Evolutionary conservation across 35 echinoderm and acorn worm species (phyloP), one percentile per base, ranked within the genome.

Genomic region (Lytechinus variegatus): DNA sequence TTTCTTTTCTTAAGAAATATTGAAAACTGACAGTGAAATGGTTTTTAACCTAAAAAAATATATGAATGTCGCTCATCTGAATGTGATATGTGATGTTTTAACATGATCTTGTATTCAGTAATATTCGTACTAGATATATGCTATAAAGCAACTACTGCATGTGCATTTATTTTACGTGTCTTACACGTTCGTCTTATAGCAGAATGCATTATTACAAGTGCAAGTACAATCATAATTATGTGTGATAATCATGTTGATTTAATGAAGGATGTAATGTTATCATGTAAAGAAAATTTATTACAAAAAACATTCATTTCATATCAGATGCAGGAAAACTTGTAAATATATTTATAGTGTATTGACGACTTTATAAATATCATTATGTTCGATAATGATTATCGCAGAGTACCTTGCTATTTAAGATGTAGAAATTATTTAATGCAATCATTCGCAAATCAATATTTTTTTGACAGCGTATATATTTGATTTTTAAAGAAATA

Each of bases 351-450:
- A 79, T 79, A 79, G 19, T 79, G 19, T 79, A 79, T 79, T 79
- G 66, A 79, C 8, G n/a, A 19, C 19, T 79, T 79, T 79, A 79
- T 79, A 6, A 79, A 79, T 79, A 79, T 19, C 6, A 79, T 79
- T 79, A 79, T 79, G 66, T 79, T 16, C n/a, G n/a, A 79, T 79
- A 79, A 79, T 79, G 6, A 79, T 79, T 79, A n/a, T 79, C n/a
- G 66, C 66, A 79, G 21, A 79, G 66, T 79, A 79, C 66, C 66
- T n/a, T 79, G 66, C 66, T 79, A 79, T 79, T 79, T 79, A 79
- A 79, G 19, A 79, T 79, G 66, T 79, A 79, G 66, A 79, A 79
- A 79, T 79, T 79, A 79, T 79, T 79, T 79, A 79, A 79, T 79
- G 66, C 66, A 79, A 79, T 79, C 66, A 7, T 79, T n/a, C 66